A percentile compares a stretch with the other conserved stretches of the same genome.
phyloP scores from a whole-genome alignment of 2,113 vertebrate genomes.

The Peucedramus taeniatus region DNA sequence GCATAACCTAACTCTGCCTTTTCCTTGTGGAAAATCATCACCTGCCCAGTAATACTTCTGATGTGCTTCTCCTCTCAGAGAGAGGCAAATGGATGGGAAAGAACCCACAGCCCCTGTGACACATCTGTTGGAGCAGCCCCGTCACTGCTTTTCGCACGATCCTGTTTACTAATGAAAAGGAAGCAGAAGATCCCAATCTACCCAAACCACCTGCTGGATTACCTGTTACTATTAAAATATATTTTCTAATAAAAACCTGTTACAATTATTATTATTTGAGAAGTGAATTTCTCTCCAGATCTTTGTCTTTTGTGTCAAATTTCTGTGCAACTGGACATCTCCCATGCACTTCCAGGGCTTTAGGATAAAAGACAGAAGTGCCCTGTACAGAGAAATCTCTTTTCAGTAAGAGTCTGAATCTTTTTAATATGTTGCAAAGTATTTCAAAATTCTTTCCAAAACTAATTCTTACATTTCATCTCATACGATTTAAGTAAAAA shows the following conservation, averaged over 20 bases:
- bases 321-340: not conserved
- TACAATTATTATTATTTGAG: not conserved
- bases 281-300: not conserved
- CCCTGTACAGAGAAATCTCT: not conserved
- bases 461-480: not conserved
- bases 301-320: not conserved
- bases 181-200: not conserved
- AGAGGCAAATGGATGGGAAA: not conserved
- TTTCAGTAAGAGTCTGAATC: not conserved
- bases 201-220: not conserved
- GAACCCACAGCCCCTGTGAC: not conserved
- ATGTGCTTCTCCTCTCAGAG: not conserved
- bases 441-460: slow-evolving; percentile 1
- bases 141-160: not conserved
- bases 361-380: not conserved
- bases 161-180: not conserved
- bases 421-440: not conserved
- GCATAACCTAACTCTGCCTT: not conserved
- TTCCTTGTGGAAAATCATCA: slow-evolving; percentile 25
- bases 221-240: not conserved
- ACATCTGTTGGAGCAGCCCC: not conserved
- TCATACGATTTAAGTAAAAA: not conserved
- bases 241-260: not conserved
- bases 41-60: not conserved
- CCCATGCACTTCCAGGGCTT: not conserved